These are phyloP conservation scores for Dioctria rufipes DNA, from an alignment of 2,888 invertebrate species.

Conservation along the genomic window DNA sequence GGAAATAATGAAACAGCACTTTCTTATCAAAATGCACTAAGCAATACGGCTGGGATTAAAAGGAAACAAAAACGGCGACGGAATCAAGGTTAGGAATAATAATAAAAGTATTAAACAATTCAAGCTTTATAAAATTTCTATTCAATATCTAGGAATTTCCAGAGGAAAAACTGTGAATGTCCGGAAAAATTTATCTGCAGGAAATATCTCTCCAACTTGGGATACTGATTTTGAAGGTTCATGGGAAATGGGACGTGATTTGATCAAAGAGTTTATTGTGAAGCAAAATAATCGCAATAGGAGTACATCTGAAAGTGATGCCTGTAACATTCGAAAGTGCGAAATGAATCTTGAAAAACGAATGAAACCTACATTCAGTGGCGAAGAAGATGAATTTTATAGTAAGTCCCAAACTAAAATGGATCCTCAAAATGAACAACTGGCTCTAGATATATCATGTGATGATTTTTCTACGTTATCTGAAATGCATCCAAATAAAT, in stretches of 20 bases:
- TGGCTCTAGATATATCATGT: slow-evolving; percentile 1
- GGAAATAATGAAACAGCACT: slow-evolving; percentile 53
- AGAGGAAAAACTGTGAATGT: slow-evolving; percentile 63
- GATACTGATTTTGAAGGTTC: slow-evolving; percentile 68
- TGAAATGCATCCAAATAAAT: slow-evolving; percentile 34
- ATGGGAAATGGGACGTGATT: slow-evolving; percentile 69
- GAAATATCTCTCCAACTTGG: slow-evolving; percentile 64
- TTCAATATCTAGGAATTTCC: slow-evolving; percentile 62
- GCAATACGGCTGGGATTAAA: slow-evolving; percentile 66
- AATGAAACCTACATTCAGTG: slow-evolving; percentile 35
- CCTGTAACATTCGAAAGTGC: slow-evolving; percentile 59
- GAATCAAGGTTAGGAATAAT: slow-evolving; percentile 63
- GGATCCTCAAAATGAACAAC: slow-evolving; percentile 18
- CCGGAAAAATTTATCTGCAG: slow-evolving; percentile 62
- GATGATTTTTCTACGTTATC: slow-evolving; percentile 44
- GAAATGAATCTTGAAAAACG: slow-evolving; percentile 26
- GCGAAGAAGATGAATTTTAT: slow-evolving; percentile 31
- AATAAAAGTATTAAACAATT: background rate
- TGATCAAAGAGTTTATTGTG: slow-evolving; percentile 67
- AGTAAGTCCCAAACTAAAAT: slow-evolving; percentile 24
- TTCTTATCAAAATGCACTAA: slow-evolving; percentile 61
- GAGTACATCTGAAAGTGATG: slow-evolving; percentile 65
- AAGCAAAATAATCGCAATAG: slow-evolving; percentile 66
- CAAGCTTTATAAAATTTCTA: slow-evolving; percentile 1
- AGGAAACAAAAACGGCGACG: slow-evolving; percentile 66